phyloP scores from a whole-genome alignment of 2,113 vertebrate genomes.

The Tyrannus savana region DNA sequence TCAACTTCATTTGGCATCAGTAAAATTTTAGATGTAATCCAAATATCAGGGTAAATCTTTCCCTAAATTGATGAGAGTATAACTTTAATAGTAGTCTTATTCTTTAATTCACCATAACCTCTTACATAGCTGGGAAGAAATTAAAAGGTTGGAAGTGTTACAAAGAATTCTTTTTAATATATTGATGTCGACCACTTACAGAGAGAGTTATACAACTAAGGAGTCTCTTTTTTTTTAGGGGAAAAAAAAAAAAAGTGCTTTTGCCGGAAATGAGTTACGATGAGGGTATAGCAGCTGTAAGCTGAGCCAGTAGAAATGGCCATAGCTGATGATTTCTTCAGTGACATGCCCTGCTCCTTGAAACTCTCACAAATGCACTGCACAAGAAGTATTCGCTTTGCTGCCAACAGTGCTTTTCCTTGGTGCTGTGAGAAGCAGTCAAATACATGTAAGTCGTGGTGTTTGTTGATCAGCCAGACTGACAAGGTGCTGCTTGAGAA shows the following conservation, averaged over 20 bases:
- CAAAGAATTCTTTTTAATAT: not conserved
- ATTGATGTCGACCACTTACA: not conserved
- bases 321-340: not conserved
- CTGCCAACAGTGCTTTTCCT: not conserved
- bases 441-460: not conserved
- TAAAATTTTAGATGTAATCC: conserved; percentile 12
- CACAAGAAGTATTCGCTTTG: not conserved
- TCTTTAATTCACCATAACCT: not conserved
- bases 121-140: not conserved
- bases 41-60: conserved; percentile 6
- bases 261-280: not conserved
- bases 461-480: not conserved
- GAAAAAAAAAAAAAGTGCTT: not conserved
- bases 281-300: not conserved
- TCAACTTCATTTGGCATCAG: conserved; percentile 40
- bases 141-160: not conserved
- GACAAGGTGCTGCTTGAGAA: not conserved
- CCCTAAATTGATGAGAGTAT: not conserved
- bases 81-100: not conserved
- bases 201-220: not conserved
- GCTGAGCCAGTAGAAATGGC: not conserved
- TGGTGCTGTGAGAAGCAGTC: not conserved
- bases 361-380: not conserved
- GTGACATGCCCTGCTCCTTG: not conserved
- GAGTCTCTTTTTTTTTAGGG: not conserved